phyloP scores from a whole-genome alignment of 2,888 invertebrate species.

The Diadromus collaris region DNA sequence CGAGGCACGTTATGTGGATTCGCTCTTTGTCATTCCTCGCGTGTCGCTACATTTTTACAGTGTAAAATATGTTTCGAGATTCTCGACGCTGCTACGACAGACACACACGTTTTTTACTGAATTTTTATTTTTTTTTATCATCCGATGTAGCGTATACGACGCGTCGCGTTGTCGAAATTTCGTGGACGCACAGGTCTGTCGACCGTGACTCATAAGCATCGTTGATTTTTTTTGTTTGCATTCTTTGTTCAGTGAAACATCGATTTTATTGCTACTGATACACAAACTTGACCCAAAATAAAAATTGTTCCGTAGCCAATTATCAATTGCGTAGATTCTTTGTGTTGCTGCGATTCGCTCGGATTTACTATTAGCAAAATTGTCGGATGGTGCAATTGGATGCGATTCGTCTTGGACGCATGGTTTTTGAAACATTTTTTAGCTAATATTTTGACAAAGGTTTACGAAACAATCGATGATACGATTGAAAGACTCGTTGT shows the following conservation, averaged over 20 bases:
- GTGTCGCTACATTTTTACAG: not conserved
- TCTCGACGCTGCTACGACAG: not conserved
- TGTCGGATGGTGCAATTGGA: not conserved
- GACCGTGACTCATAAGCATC: conserved; percentile 29
- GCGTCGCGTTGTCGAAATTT: conserved; percentile 16
- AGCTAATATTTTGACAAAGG: not conserved
- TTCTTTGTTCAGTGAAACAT: conserved; percentile 1
- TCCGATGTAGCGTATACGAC: conserved; percentile 18
- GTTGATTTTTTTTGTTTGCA: conserved; percentile 16
- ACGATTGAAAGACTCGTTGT: conserved; percentile 44
- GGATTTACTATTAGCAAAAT: not conserved
- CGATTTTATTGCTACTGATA: not conserved
- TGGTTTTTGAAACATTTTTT: not conserved
- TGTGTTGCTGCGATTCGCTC: not conserved
- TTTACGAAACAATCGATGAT: conserved; percentile 43
- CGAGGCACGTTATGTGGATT: not conserved
- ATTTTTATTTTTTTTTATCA: not conserved
- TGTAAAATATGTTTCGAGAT: not conserved
- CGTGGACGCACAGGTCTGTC: conserved; percentile 21
- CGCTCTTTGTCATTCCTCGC: not conserved
- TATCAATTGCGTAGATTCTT: not conserved
- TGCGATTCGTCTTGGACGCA: not conserved
- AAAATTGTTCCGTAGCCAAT: not conserved
- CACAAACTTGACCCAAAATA: not conserved
- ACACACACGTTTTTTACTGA: not conserved